A percentile compares a stretch with the other conserved stretches of the same genome.
phyloP scores from a whole-genome alignment of 2,888 invertebrate species.

The Corythucha ciliata region DNA sequence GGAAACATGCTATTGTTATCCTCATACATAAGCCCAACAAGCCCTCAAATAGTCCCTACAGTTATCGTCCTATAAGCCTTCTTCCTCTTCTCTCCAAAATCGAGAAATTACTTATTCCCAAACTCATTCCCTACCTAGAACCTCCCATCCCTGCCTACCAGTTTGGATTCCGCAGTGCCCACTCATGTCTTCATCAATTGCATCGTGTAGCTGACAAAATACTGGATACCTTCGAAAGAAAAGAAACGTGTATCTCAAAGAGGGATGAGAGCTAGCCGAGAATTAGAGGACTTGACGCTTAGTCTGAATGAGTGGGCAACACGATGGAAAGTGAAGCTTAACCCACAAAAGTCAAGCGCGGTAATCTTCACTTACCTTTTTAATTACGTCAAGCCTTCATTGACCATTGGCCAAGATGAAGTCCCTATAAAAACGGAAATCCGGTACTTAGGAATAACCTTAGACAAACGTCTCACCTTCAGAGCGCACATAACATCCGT shows the following conservation, averaged over 20 bases:
- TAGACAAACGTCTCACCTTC: constrained; percentile 7
- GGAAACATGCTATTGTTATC: constrained; percentile 13
- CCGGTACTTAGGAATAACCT: constrained; percentile 10
- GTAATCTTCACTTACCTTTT: constrained; percentile 5
- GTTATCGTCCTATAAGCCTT: constrained; percentile 11
- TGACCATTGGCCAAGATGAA: neutral
- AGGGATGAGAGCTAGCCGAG: too few species aligned
- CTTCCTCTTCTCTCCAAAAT: constrained; percentile 8
- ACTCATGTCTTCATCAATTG: constrained; percentile 4
- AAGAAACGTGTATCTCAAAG: neutral
- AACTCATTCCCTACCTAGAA: constrained; percentile 6
- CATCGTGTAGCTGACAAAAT: too few species aligned
- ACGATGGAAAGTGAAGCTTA: constrained; percentile 2
- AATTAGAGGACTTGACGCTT: neutral
- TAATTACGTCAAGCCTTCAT: neutral
- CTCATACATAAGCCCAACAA: constrained; percentile 8
- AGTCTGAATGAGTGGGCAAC: neutral
- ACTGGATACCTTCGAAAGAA: too few species aligned
- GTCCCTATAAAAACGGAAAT: neutral
- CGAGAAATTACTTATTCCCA: neutral
- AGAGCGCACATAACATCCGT: neutral
- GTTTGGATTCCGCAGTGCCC: constrained; percentile 10
- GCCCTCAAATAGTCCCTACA: neutral
- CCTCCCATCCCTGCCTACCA: neutral
- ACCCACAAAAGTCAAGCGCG: constrained; percentile 11